These are phyloP conservation scores for Anoplopoma fimbria DNA, from an alignment of 2,113 vertebrate species.

Conservation along the genomic window DNA sequence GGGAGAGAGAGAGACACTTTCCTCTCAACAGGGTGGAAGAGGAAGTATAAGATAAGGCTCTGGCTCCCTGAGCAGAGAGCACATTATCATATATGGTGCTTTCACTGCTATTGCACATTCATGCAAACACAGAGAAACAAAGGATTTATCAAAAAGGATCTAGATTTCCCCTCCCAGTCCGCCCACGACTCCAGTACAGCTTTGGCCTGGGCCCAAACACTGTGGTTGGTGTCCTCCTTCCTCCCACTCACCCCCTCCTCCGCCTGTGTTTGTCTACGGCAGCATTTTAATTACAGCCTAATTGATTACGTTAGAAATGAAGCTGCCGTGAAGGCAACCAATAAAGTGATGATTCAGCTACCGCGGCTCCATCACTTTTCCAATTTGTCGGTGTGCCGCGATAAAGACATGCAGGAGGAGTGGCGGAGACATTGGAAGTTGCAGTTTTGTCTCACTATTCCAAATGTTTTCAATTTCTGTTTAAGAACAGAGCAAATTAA, in stretches of 20 bases:
- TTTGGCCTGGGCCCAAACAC: constrained; percentile 59
- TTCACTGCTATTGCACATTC: not conserved
- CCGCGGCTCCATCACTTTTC: constrained; percentile 14
- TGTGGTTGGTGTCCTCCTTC: constrained; percentile 49
- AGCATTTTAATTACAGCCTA: constrained; percentile 76
- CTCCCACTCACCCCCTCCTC: constrained; percentile 59
- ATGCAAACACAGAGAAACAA: no score
- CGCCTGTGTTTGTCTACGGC: constrained; percentile 60
- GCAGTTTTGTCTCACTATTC: constrained; percentile 19
- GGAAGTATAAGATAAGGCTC: constrained; percentile 18
- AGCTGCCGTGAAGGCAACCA: constrained; percentile 54
- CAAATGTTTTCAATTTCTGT: constrained; percentile 32
- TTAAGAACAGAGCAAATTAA: constrained; percentile 15
- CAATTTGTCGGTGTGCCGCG: constrained; percentile 1
- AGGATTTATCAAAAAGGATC: constrained; percentile 55
- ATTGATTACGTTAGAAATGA: constrained; percentile 73
- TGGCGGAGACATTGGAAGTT: constrained; percentile 5
- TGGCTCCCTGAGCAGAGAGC: constrained; percentile 1
- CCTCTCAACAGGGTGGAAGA: constrained; percentile 2
- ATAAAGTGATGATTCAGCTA: constrained; percentile 65
- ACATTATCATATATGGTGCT: not conserved
- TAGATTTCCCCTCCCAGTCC: constrained; percentile 32
- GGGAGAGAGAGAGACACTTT: constrained; percentile 11
- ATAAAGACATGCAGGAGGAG: constrained; percentile 15
- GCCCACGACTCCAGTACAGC: constrained; percentile 39